Percentiles rank a stretch among this genome's conserved stretches.
phyloP scores from a whole-genome alignment of 2,113 vertebrate species.

The Crotophaga sulcirostris region DNA sequence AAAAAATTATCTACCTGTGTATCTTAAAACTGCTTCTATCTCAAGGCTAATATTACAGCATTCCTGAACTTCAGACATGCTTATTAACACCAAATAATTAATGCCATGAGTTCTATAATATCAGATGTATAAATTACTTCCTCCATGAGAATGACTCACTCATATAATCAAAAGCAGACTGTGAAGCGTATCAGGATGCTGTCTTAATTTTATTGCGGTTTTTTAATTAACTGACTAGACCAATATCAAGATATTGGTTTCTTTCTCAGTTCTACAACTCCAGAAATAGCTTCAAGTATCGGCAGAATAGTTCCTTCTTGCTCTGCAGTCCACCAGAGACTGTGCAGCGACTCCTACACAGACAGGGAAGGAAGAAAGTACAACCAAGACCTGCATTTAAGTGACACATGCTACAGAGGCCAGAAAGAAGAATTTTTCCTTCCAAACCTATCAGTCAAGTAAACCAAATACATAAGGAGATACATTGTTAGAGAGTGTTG shows the following conservation, averaged over 20 bases:
- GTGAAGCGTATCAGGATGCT: neutral
- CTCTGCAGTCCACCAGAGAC: neutral
- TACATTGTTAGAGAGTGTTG: neutral
- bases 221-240: neutral
- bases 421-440: neutral
- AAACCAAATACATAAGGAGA: neutral
- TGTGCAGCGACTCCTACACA: accelerated
- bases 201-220: neutral
- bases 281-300: neutral
- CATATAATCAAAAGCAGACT: neutral
- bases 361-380: neutral
- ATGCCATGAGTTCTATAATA: neutral
- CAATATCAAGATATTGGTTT: neutral
- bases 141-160: neutral
- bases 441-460: neutral
- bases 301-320: neutral
- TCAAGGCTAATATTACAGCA: neutral
- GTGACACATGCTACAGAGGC: neutral
- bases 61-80: neutral
- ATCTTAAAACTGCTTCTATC: neutral
- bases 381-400: neutral
- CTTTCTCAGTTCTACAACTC: neutral
- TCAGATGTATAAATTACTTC: neutral
- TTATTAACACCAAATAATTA: neutral
- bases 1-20: neutral